These are phyloP conservation scores for Drosophila nigrodunni DNA, from an alignment of 1,140 invertebrate genomes.

Conservation along the genomic window DNA sequence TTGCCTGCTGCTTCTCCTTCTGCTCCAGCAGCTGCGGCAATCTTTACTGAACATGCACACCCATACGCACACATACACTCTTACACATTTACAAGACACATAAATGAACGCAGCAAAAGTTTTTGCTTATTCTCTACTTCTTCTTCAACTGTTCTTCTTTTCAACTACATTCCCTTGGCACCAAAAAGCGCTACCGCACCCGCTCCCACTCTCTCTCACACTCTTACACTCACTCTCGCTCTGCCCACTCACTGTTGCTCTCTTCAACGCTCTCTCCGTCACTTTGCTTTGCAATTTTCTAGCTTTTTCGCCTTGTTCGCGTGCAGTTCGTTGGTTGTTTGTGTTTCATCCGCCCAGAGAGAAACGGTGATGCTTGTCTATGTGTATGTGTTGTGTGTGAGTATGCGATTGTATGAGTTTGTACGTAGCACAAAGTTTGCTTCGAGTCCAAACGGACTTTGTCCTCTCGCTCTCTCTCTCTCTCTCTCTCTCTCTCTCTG, in stretches of 20 bases:
- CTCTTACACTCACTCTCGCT: slow-evolving; percentile 12
- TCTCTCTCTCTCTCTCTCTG: neutral
- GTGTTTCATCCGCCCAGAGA: slow-evolving; percentile 17
- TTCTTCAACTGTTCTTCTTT: slow-evolving; percentile 26
- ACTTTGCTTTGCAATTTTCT: slow-evolving; percentile 73
- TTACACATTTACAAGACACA: neutral
- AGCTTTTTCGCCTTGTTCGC: slow-evolving; percentile 67
- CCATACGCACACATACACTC: slow-evolving; percentile 1
- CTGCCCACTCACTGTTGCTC: slow-evolving; percentile 20
- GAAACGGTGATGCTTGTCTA: neutral
- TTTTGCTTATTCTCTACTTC: slow-evolving; percentile 52
- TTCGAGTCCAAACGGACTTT: slow-evolving; percentile 54
- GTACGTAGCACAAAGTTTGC: slow-evolving; percentile 48
- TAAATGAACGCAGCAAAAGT: slow-evolving; percentile 26
- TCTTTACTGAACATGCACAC: slow-evolving; percentile 17
- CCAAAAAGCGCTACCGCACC: slow-evolving; percentile 37
- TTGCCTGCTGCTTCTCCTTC: neutral
- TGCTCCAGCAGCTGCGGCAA: slow-evolving; percentile 12
- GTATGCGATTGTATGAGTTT: neutral
- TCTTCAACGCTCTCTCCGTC: slow-evolving; percentile 11
- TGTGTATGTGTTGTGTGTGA: slow-evolving; percentile 14
- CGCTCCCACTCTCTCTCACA: slow-evolving; percentile 16
- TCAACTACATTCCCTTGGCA: slow-evolving; percentile 54
- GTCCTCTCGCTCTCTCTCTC: slow-evolving; percentile 34
- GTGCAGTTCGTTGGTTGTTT: slow-evolving; percentile 68